Conservation (phyloP, 2,113 vertebrate genomes). For the Syrrhaptes paradoxus region DNA sequence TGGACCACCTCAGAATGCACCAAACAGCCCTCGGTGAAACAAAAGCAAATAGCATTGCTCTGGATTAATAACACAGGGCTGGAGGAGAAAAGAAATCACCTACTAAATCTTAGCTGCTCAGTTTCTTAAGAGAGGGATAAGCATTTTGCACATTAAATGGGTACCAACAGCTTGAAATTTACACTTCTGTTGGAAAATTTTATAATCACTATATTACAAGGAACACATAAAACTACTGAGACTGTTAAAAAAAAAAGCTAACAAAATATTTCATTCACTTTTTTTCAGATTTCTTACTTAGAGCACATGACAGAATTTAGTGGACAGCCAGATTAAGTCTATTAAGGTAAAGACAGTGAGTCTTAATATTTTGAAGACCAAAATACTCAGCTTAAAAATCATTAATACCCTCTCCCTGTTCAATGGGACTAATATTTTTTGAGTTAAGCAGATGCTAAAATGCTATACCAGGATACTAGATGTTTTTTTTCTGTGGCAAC, state of each 20-base stretch:
- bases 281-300: background rate
- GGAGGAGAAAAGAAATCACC: background rate
- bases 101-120: background rate
- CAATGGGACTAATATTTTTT: background rate
- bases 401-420: background rate
- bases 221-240: background rate
- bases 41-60: background rate
- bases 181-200: background rate
- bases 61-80: background rate
- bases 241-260: background rate
- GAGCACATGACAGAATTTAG: background rate
- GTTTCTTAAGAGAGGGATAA: background rate
- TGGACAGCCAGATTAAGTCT: background rate
- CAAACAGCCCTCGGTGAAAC: background rate
- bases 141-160: background rate
- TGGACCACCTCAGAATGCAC: background rate
- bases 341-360: background rate
- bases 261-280: background rate
- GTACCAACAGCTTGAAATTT: conserved; percentile 1
- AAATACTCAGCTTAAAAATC: background rate
- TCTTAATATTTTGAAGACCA: background rate
- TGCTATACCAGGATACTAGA: background rate
- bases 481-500: background rate
- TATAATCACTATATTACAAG: background rate
- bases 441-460: background rate